phyloP scores from a whole-genome alignment of 2,888 invertebrate species.

The Andricus quercusramuli region DNA sequence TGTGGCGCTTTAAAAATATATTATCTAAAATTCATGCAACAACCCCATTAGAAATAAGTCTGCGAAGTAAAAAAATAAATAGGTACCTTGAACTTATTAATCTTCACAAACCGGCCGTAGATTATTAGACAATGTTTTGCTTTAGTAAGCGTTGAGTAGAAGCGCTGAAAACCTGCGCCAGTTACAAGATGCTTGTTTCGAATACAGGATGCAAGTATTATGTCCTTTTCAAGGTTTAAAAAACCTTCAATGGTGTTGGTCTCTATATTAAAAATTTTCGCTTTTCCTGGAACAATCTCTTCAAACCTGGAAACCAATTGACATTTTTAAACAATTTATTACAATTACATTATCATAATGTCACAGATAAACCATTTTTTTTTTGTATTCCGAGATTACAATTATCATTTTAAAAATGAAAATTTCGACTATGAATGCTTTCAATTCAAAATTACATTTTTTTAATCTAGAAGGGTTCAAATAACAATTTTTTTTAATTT shows the following conservation, averaged over 20 bases:
- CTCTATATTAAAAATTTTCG: not conserved
- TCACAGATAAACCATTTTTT: too few species aligned
- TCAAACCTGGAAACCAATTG: not conserved
- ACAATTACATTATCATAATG: too few species aligned
- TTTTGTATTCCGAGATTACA: too few species aligned
- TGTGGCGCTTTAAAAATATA: too few species aligned
- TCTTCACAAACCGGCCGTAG: not conserved
- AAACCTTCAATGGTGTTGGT: not conserved
- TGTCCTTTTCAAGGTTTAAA: conserved; percentile 4
- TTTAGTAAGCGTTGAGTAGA: not conserved
- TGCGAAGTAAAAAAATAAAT: not conserved
- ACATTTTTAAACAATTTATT: too few species aligned
- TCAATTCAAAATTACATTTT: too few species aligned
- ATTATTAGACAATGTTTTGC: conserved; percentile 7
- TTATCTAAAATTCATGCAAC: too few species aligned
- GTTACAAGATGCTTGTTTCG: not conserved
- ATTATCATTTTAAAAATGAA: too few species aligned
- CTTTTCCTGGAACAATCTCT: conserved; percentile 2
- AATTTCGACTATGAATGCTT: too few species aligned
- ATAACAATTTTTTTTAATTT: too few species aligned
- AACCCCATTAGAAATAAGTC: not conserved
- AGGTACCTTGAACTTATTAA: not conserved
- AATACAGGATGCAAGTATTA: conserved; percentile 14
- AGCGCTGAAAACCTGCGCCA: not conserved
- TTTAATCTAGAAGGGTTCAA: too few species aligned